Conservation (phyloP, 2,113 vertebrate species). For the Cercopithecus mona region DNA sequence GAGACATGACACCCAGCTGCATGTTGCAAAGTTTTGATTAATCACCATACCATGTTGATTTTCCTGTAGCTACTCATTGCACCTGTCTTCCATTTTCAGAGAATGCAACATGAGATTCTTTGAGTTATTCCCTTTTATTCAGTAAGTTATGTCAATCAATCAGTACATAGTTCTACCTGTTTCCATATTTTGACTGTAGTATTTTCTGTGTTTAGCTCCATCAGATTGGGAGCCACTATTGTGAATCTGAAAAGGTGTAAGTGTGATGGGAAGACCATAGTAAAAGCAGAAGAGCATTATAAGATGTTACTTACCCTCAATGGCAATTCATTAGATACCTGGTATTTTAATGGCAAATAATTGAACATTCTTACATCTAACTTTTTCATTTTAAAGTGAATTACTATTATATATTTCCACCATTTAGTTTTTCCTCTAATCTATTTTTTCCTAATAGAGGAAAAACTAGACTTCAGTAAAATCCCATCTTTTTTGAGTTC, state of each 20-base stretch:
- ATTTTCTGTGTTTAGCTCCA: background rate
- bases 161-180: background rate
- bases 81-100: background rate
- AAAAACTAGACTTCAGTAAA: background rate
- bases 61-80: background rate
- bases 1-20: too few relatives aligned
- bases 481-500: background rate
- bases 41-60: background rate
- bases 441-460: background rate
- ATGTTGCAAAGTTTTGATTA: background rate
- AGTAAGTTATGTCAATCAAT: background rate
- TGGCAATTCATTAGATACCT: background rate
- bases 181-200: background rate
- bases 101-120: background rate
- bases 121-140: background rate
- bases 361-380: background rate
- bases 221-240: background rate
- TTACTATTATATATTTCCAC: background rate
- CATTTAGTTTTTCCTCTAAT: background rate
- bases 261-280: background rate
- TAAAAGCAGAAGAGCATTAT: background rate
- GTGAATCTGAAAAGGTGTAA: background rate
- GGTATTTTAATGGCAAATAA: background rate
- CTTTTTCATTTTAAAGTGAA: background rate
- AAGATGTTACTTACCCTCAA: background rate